phyloP scores from a whole-genome alignment of 2,888 invertebrate species.

The Heliothis peltigera region DNA sequence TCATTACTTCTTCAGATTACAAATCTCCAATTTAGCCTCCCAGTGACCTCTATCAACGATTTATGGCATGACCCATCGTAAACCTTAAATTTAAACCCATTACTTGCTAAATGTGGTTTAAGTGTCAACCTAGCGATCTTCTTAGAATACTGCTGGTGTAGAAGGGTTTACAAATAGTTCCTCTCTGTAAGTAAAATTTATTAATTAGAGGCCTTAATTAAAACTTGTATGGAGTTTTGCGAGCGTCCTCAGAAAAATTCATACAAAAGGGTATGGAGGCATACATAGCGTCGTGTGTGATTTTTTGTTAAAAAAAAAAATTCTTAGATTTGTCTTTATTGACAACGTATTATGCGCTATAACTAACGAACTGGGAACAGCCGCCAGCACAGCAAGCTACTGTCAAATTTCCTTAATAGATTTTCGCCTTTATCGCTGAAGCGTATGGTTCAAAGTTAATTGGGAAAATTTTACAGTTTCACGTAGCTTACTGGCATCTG shows the following conservation, averaged over 20 bases:
- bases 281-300: too few species aligned
- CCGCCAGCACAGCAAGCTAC: too few species aligned
- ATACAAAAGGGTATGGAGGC: neutral
- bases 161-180: neutral
- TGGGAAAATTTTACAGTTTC: too few species aligned
- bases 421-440: too few species aligned
- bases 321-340: too few species aligned
- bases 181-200: neutral
- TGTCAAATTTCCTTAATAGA: too few species aligned
- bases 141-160: neutral
- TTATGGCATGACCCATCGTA: neutral
- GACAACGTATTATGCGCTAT: too few species aligned
- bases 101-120: neutral
- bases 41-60: slow-evolving; percentile 1
- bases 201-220: slow-evolving; percentile 1
- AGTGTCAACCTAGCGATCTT: neutral
- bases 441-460: too few species aligned
- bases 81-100: neutral
- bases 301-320: too few species aligned
- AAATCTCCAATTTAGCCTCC: neutral
- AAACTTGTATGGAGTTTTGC: neutral
- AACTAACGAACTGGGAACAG: too few species aligned
- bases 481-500: too few species aligned
- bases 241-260: neutral
- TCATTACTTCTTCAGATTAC: neutral